Evolutionary conservation across 1,140 invertebrate genomes (phyloP), one percentile per base, ranked within the genome.

Genomic region (Panagrolaimus sp.): DNA sequence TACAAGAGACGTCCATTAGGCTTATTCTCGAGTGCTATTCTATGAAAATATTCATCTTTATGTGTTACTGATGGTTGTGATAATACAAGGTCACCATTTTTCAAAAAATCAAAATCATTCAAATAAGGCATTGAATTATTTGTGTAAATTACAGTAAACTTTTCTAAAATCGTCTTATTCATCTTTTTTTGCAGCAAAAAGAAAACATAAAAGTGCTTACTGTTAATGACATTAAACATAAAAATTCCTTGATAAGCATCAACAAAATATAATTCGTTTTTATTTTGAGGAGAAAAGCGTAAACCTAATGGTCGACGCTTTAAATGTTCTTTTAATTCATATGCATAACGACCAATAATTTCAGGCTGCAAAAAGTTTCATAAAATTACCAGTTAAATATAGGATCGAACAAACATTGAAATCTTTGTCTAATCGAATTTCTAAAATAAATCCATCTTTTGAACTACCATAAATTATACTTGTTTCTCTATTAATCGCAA

Each of bases 191-290:
- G 51, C 51, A 25, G n/a, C 2, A 57, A 57, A n/a, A 4, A 4
- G 0, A 27, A 25, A 57, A 57, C 7, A 4, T 38, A n/a, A n/a
- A n/a, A n/a, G n/a, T 25, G 20, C 51, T 23, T 57, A 57, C 51
- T 57, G 20, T 57, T 57, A n/a, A 2, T 16, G n/a, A 16, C n/a
- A 27, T 57, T 16, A 27, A 57, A 57, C 27, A 20, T 20, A 27
- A 57, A 57, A 57, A 57, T 57, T 57, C 51, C 51, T 57, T 57
- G 51, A 57, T 57, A 57, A 57, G 11, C 51, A 16, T 57, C 51
- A 20, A 57, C 20, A 20, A 57, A 57, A 57, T 25, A 20, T 27
- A 57, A 57, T 20, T 27, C 27, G n/a, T 57, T 27, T 25, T 11
- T 11, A 13, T 57, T 27, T 2, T 20, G n/a, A 11, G 51, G 51